Base-by-base conservation (phyloP, 2,113 vertebrate species). In the Tragelaphus strepsiceros region DNA sequence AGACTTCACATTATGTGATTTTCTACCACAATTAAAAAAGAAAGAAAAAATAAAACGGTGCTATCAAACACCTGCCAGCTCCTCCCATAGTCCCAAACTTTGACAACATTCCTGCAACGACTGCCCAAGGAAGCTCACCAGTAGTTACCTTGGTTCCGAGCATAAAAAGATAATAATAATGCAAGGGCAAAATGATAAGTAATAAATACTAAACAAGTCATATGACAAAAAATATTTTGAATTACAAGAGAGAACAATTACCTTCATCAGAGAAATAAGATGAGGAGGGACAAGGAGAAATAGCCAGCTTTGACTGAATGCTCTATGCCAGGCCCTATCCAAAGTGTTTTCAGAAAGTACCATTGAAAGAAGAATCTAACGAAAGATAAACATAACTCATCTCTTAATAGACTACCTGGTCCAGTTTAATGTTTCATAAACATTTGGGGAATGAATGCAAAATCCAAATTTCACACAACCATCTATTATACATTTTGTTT, bases 391-490 rank as follows among this genome's bases (percentile, higher is more conserved):
- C 58, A 84, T 39, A 82, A 86, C 64, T n/a, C 83, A 92, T n/a
- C 15, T 46, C 80, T 64, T 58, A 80, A 39, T 90, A 71, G 28
- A 87, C 15, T 80, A 84, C 59, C 81, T 85, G 93, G 24, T 58
- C 51, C 53, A 39, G 80, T 16, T 90, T 92, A 95, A 35, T 26
- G 58, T 84, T 95, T 90, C 90, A 94, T 81, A 95, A 92, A 90
- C 61, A 83, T 84, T 92, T 80, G 90, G 74, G 83, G 71, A 97
- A 89, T 83, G 83, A 91, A 89, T 62, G 26, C 13, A 96, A 98
- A 97, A 86, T 95, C 39, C 83, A 88, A 88, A 97, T 94, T 96
- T 85, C 59, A 95, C 53, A 97, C 80, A 97, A 95, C 90, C 49
- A 77, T 85, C 88, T 90, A 95, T 59, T 64, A 81, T 16, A 95